Percentiles rank a stretch among this genome's conserved stretches.
Evolutionary conservation across 2,888 invertebrate species (phyloP).

Genomic region (Eubasilissa splendida): DNA sequence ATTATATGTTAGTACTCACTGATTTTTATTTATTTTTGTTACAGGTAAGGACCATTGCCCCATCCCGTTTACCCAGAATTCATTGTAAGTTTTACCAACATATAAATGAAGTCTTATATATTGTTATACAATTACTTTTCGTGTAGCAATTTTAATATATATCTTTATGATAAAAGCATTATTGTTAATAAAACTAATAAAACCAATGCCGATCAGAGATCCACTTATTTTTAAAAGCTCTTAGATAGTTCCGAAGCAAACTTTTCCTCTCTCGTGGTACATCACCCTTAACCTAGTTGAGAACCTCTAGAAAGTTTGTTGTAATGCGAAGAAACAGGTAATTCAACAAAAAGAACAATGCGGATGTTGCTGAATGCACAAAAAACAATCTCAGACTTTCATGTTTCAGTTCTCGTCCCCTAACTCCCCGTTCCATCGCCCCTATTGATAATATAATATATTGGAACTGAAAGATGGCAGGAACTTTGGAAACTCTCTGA

Average conservation of each 20-base stretch:
- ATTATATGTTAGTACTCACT: too few species aligned
- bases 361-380: constrained; percentile 53
- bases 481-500: constrained; percentile 53
- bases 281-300: constrained; percentile 53
- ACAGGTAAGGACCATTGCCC: background rate
- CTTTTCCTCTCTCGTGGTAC: constrained; percentile 43
- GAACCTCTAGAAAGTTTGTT: constrained; percentile 47
- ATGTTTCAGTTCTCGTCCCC: constrained; percentile 40
- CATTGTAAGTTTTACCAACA: background rate
- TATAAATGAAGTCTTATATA: background rate
- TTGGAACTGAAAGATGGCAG: constrained; percentile 53
- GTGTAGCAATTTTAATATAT: background rate
- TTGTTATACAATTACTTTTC: too few species aligned
- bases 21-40: constrained; percentile 13
- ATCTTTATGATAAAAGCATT: constrained; percentile 1
- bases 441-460: constrained; percentile 55
- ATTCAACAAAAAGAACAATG: constrained; percentile 53
- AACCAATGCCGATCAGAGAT: constrained; percentile 43
- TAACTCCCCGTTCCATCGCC: background rate
- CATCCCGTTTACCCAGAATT: background rate
- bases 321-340: constrained; percentile 56
- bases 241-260: constrained; percentile 38
- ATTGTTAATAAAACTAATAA: constrained; percentile 9
- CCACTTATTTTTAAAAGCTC: constrained; percentile 52
- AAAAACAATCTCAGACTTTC: constrained; percentile 52